phyloP scores from a whole-genome alignment of 2,113 vertebrate species.

The Synodontis membranacea region DNA sequence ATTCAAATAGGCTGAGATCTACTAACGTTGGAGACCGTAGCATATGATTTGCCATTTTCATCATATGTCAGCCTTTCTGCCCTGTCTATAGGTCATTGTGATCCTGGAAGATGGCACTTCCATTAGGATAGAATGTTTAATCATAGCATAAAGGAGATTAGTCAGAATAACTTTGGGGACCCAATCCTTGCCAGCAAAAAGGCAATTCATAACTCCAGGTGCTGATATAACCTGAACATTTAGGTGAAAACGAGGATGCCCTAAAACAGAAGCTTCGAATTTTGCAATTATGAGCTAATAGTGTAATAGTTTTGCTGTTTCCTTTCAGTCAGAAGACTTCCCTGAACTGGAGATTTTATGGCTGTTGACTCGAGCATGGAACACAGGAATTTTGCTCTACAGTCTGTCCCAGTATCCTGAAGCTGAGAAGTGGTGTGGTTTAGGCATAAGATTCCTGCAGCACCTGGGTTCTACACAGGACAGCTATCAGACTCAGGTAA shows the following conservation, averaged over 20 bases:
- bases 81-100: neutral
- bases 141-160: neutral
- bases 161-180: neutral
- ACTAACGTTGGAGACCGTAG: neutral
- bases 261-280: neutral
- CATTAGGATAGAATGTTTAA: neutral
- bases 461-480: constrained; percentile 81
- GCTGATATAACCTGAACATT: neutral
- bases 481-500: constrained; percentile 84
- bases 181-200: neutral
- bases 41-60: neutral
- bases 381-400: constrained; percentile 83
- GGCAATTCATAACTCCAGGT: neutral
- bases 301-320: constrained; percentile 37
- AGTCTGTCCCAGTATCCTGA: constrained; percentile 73
- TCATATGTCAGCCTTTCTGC: neutral
- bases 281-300: neutral
- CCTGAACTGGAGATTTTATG: constrained; percentile 86
- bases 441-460: constrained; percentile 82
- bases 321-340: constrained; percentile 69
- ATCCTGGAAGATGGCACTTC: neutral
- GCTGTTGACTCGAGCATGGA: constrained; percentile 91
- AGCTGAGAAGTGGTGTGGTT: constrained; percentile 84
- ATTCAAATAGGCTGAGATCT: neutral
- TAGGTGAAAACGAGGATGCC: neutral